phyloP scores from a whole-genome alignment of 2,797 vertebrate genomes.

The Acanthis flammea region DNA sequence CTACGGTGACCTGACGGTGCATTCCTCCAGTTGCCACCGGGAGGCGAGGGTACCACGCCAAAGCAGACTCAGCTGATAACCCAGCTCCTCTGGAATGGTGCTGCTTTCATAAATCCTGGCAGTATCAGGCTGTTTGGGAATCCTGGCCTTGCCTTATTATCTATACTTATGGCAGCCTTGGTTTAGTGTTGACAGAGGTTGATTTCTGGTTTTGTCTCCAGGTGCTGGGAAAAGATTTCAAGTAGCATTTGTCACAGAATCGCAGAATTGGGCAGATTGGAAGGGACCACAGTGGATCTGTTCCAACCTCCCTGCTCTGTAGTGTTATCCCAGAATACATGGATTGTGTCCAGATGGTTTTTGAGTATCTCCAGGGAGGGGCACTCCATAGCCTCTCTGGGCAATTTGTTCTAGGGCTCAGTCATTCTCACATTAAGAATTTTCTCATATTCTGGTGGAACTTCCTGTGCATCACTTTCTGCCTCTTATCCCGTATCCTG shows the following conservation, averaged over 20 bases:
- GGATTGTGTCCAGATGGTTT: not conserved
- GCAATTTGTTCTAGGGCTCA: not conserved
- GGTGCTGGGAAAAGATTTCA: no score
- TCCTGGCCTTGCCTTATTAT: rapidly evolving
- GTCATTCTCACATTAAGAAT: not conserved
- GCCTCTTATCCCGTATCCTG: not conserved
- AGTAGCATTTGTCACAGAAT: not conserved
- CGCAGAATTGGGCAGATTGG: not conserved
- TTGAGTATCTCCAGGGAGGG: not conserved
- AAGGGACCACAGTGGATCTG: not conserved
- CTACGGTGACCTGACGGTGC: rapidly evolving
- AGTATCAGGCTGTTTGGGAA: no score
- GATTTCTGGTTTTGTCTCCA: not conserved
- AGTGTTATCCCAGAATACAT: not conserved
- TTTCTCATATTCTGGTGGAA: not conserved
- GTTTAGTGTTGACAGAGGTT: rapidly evolving
- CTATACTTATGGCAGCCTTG: not conserved
- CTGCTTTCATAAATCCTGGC: not conserved
- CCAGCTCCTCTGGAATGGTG: rapidly evolving
- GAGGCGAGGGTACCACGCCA: no score
- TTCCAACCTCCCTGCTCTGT: not conserved
- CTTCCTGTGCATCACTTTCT: not conserved
- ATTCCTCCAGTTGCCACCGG: rapidly evolving
- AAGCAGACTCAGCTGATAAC: no score
- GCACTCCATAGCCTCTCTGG: not conserved